Evolutionary conservation across 2,113 vertebrate species (phyloP).

Genomic region (Xiphias gladius): DNA sequence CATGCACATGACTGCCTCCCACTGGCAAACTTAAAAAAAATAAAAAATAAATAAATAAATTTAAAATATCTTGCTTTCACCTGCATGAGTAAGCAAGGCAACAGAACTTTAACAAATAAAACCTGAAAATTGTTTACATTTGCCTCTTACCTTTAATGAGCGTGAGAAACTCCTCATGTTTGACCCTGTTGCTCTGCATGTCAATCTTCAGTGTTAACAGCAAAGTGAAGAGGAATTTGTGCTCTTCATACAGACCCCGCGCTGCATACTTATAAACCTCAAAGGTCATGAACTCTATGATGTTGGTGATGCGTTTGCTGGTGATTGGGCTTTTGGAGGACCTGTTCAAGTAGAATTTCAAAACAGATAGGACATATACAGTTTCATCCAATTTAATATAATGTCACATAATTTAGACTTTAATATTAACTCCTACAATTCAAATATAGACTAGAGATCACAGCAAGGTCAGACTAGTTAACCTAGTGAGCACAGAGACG

Average conservation of each 20-base stretch:
- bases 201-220: slow-evolving; percentile 95
- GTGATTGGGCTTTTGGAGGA: slow-evolving; percentile 92
- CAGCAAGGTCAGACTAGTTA: background rate
- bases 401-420: background rate
- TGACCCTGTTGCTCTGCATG: slow-evolving; percentile 91
- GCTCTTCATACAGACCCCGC: slow-evolving; percentile 93
- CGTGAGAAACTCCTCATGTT: slow-evolving; percentile 93
- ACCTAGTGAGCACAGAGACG: background rate
- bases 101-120: background rate
- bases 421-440: background rate
- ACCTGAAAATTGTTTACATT: background rate
- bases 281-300: slow-evolving; percentile 95
- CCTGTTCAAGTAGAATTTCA: slow-evolving; percentile 76
- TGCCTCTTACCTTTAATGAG: slow-evolving; percentile 92
- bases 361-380: background rate
- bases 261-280: slow-evolving; percentile 91
- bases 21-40: background rate
- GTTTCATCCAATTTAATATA: background rate
- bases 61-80: background rate
- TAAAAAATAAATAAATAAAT: background rate
- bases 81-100: background rate
- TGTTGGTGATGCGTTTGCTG: slow-evolving; percentile 92
- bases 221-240: slow-evolving; percentile 96
- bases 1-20: background rate
- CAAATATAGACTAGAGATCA: background rate